Percentiles rank a stretch among this genome's conserved stretches.
phyloP scores from a whole-genome alignment of 2,113 vertebrate species.

The Arizona elegans region DNA sequence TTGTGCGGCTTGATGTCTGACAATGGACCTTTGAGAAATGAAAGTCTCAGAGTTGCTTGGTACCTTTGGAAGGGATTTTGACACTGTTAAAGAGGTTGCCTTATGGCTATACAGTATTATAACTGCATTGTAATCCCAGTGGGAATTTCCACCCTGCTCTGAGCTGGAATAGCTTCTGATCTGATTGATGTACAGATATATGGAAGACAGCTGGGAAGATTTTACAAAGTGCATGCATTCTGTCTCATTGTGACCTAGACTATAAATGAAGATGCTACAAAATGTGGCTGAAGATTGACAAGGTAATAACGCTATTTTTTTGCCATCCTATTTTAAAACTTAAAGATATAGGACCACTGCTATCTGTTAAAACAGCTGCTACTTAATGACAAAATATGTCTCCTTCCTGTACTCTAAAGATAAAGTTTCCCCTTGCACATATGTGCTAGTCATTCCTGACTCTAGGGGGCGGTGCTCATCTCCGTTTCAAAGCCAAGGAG shows the following conservation, averaged over 20 bases:
- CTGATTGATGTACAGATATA: background rate
- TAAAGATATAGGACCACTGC: background rate
- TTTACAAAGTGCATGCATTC: background rate
- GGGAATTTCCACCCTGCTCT: background rate
- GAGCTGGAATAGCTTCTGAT: background rate
- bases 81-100: background rate
- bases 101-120: background rate
- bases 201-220: background rate
- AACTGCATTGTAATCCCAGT: background rate
- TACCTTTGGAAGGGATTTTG: slow-evolving; percentile 3
- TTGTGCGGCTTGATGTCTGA: background rate
- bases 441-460: too few relatives aligned
- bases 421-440: too few relatives aligned
- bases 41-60: background rate
- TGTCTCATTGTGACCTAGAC: background rate
- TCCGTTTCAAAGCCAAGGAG: too few relatives aligned
- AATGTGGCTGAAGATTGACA: slow-evolving; percentile 2
- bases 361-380: background rate
- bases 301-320: background rate
- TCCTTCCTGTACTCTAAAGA: background rate
- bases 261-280: background rate
- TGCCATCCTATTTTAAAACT: background rate
- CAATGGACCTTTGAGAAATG: background rate
- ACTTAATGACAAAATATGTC: background rate
- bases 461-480: too few relatives aligned